Conservation (phyloP, 2,888 invertebrate species). For the Norana najaformis region DNA sequence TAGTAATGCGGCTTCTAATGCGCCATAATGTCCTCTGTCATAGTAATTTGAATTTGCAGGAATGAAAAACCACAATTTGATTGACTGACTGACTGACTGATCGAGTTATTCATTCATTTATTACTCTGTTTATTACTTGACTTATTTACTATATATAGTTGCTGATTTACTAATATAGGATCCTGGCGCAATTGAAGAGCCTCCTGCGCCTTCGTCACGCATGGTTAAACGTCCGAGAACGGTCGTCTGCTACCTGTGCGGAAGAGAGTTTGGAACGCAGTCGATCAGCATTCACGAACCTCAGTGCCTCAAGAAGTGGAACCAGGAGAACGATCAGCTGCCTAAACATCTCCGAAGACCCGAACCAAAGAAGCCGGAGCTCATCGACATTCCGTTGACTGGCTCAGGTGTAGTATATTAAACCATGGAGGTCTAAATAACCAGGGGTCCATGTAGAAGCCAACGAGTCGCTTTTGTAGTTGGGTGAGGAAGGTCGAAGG, state of each 20-base stretch:
- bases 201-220: not conserved
- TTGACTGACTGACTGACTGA: not conserved
- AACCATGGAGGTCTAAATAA: no score
- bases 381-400: slow-evolving; percentile 33
- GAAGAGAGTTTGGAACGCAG: slow-evolving; percentile 70
- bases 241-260: slow-evolving; percentile 70
- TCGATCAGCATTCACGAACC: slow-evolving; percentile 72
- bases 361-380: slow-evolving; percentile 68
- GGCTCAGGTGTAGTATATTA: not conserved
- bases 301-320: slow-evolving; percentile 71
- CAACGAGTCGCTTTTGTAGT: no score
- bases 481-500: no score
- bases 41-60: no score
- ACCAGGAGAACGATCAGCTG: slow-evolving; percentile 67
- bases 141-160: not conserved
- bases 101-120: not conserved
- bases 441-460: no score
- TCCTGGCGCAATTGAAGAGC: not conserved
- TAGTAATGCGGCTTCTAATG: no score
- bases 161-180: not conserved
- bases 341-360: slow-evolving; percentile 66
- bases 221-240: slow-evolving; percentile 32
- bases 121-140: not conserved
- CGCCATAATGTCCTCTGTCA: no score
- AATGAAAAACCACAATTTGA: no score